Conservation (phyloP, 2,888 invertebrate genomes). For the Mythimna loreyi region DNA sequence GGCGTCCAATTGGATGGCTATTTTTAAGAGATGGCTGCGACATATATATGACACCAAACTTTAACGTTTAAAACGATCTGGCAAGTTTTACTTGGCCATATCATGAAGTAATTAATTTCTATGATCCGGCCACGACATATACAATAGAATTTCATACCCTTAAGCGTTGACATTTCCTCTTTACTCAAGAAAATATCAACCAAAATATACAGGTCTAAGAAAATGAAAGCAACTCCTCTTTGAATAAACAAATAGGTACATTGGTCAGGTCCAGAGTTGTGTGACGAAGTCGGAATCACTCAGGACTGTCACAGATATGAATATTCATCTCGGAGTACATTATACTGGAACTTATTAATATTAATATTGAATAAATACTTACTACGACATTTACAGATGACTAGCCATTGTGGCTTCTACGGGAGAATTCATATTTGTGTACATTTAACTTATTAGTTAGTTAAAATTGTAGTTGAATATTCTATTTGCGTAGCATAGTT, state of each 20-base stretch:
- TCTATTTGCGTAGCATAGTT: constrained; percentile 9
- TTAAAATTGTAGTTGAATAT: neutral
- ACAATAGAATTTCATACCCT: too few species aligned
- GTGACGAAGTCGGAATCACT: constrained; percentile 26
- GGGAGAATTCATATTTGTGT: constrained; percentile 26
- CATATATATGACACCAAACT: too few species aligned
- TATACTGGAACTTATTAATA: constrained; percentile 56
- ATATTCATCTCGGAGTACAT: constrained; percentile 55
- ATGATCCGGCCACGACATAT: too few species aligned
- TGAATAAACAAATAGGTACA: constrained; percentile 12
- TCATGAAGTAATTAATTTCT: too few species aligned
- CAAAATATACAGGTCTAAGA: neutral
- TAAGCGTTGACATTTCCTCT: too few species aligned
- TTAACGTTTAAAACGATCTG: too few species aligned
- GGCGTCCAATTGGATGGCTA: too few species aligned
- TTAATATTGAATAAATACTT: constrained; percentile 63
- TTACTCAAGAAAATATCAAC: neutral
- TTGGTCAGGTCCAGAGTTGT: constrained; percentile 15
- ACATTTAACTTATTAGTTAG: constrained; percentile 12
- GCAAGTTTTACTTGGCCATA: too few species aligned
- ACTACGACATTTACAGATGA: constrained; percentile 42
- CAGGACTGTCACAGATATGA: constrained; percentile 49
- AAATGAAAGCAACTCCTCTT: constrained; percentile 13
- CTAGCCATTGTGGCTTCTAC: constrained; percentile 19
- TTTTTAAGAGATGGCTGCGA: too few species aligned